Percentiles rank a stretch among this genome's conserved stretches.
These are phyloP conservation scores for Pygoscelis antarcticus DNA, from an alignment of 2,113 vertebrate species.

Conservation along the genomic window DNA sequence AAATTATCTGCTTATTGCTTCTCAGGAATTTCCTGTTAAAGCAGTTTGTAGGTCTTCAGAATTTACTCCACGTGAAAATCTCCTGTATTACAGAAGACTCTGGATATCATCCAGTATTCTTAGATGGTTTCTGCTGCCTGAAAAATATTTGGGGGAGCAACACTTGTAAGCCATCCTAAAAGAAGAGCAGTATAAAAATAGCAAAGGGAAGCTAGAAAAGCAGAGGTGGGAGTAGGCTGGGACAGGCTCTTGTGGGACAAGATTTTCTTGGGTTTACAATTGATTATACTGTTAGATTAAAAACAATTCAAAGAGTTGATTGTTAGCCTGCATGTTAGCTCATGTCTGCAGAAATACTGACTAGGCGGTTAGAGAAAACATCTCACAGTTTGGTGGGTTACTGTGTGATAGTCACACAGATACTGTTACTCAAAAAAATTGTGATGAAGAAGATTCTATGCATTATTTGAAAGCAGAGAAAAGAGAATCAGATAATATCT, in stretches of 20 bases:
- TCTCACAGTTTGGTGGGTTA: neutral
- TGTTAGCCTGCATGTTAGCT: neutral
- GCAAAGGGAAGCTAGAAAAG: neutral
- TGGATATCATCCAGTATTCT: neutral
- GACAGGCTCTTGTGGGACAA: neutral
- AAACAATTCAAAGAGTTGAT: neutral
- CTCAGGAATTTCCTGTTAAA: neutral
- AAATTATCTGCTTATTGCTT: neutral
- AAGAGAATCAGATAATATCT: neutral
- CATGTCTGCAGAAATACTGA: neutral
- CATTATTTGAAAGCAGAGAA: neutral
- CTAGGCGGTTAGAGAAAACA: neutral
- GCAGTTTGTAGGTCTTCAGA: neutral
- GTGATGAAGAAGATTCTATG: neutral
- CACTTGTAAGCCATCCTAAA: neutral
- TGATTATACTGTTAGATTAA: neutral
- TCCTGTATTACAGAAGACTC: neutral
- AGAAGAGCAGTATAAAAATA: neutral
- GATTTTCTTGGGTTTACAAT: neutral
- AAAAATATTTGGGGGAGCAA: neutral
- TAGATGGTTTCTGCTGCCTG: neutral
- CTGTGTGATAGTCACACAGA: neutral
- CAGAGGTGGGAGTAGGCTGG: conserved; percentile 19
- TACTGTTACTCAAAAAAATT: neutral
- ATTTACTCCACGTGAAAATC: neutral